Conservation (phyloP, 2,797 vertebrate species). For the Ammospiza maritima region DNA sequence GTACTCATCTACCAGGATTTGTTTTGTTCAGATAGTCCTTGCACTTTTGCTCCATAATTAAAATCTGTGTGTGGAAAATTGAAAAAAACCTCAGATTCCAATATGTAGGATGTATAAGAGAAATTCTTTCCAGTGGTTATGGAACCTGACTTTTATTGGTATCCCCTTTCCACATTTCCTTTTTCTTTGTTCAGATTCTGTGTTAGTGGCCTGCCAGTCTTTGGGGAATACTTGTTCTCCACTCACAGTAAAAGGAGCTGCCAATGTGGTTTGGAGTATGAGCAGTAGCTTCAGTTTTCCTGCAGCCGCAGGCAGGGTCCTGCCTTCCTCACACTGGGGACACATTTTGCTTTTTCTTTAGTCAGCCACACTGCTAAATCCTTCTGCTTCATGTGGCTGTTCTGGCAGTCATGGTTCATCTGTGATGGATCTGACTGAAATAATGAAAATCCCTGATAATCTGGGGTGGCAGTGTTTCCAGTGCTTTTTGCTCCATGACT, state of each 20-base stretch:
- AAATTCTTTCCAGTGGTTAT: background rate
- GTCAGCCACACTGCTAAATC: background rate
- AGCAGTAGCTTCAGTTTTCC: background rate
- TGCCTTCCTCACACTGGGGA: background rate
- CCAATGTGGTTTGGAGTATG: background rate
- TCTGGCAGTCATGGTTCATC: background rate
- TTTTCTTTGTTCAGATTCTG: background rate
- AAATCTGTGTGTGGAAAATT: background rate
- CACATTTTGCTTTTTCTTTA: background rate
- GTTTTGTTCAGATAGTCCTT: background rate
- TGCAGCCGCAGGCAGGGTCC: background rate
- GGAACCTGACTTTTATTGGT: background rate
- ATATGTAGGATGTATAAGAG: background rate
- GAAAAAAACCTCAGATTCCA: background rate
- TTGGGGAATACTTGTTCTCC: background rate
- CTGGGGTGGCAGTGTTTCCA: background rate
- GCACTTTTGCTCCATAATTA: background rate
- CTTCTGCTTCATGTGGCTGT: background rate
- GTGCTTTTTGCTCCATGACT: background rate
- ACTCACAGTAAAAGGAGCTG: background rate
- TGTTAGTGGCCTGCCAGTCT: background rate
- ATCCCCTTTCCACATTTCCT: background rate
- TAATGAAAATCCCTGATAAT: background rate
- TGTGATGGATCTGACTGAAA: background rate
- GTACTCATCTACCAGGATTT: background rate